These are phyloP conservation scores for Eristalis tenax DNA, from an alignment of 2,888 invertebrate genomes.

Conservation along the genomic window DNA sequence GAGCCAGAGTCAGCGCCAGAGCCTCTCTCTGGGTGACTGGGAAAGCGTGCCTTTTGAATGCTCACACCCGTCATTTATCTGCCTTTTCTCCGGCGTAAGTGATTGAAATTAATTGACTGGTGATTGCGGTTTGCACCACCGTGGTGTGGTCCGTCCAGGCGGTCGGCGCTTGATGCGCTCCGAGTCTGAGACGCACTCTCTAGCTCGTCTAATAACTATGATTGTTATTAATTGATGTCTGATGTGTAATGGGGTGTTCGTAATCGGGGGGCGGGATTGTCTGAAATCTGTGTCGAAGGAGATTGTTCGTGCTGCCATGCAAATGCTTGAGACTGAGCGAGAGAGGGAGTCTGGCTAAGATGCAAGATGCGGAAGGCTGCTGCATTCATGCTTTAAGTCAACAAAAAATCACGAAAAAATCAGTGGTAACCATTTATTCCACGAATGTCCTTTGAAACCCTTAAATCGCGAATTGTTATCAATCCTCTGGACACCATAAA, in stretches of 20 bases:
- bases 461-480: slow-evolving; percentile 1
- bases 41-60: slow-evolving; percentile 55
- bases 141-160: slow-evolving; percentile 10
- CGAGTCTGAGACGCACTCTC: neutral
- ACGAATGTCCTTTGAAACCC: neutral
- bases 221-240: slow-evolving; percentile 31
- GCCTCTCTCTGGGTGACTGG: slow-evolving; percentile 10
- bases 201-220: slow-evolving; percentile 9
- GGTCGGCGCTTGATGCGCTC: neutral
- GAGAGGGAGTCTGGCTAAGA: neutral
- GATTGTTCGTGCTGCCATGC: neutral
- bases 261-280: slow-evolving; percentile 6
- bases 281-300: neutral
- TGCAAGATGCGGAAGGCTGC: neutral
- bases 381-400: too few species aligned
- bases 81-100: slow-evolving; percentile 43
- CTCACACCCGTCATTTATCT: slow-evolving; percentile 48
- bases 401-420: neutral
- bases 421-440: neutral
- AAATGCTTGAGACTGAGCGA: neutral
- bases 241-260: slow-evolving; percentile 15
- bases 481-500: slow-evolving; percentile 2
- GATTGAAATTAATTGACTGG: slow-evolving; percentile 67
- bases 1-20: too few species aligned
- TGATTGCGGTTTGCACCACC: slow-evolving; percentile 54